These are phyloP conservation scores for Zaprionus lachaisei DNA, from an alignment of 1,140 invertebrate genomes.

Conservation along the genomic window DNA sequence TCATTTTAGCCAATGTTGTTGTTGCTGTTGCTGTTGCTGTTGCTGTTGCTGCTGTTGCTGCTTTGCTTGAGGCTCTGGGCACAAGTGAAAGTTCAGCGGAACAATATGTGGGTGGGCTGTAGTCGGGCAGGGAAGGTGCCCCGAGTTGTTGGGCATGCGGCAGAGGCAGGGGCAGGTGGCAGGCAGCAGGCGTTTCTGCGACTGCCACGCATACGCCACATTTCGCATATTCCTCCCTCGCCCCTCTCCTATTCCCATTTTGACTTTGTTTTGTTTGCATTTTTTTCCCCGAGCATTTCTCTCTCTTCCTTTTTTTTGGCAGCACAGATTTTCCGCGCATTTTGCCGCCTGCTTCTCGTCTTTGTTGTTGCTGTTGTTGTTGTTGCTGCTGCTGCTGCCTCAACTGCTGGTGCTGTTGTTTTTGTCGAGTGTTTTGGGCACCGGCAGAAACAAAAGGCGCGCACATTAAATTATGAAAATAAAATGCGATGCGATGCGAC, in stretches of 20 bases:
- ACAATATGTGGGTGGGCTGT: constrained; percentile 38
- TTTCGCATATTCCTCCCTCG: constrained; percentile 50
- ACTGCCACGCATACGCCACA: constrained; percentile 56
- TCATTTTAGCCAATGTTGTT: constrained; percentile 13
- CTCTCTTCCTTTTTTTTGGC: constrained; percentile 44
- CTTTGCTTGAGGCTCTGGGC: constrained; percentile 52
- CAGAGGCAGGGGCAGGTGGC: not conserved
- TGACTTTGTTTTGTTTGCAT: constrained; percentile 53
- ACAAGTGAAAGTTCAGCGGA: constrained; percentile 70
- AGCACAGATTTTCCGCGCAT: constrained; percentile 73
- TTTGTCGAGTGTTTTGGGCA: constrained; percentile 74
- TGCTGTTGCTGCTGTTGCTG: constrained; percentile 36
- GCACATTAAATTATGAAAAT: constrained; percentile 80
- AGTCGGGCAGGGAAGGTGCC: not conserved
- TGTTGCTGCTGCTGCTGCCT: constrained; percentile 22
- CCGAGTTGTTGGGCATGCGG: not conserved
- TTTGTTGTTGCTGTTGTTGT: constrained; percentile 15
- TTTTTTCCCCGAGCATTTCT: constrained; percentile 36
- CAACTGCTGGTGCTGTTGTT: constrained; percentile 21
- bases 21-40: constrained; percentile 29
- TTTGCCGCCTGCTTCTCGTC: constrained; percentile 49
- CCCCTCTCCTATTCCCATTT: constrained; percentile 45
- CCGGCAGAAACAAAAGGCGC: constrained; percentile 73
- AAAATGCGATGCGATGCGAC: constrained; percentile 52
- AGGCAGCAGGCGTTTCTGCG: constrained; percentile 22